These are phyloP conservation scores for Pseudomyrmex concolor DNA, from an alignment of 1,140 invertebrate genomes.

Conservation along the genomic window DNA sequence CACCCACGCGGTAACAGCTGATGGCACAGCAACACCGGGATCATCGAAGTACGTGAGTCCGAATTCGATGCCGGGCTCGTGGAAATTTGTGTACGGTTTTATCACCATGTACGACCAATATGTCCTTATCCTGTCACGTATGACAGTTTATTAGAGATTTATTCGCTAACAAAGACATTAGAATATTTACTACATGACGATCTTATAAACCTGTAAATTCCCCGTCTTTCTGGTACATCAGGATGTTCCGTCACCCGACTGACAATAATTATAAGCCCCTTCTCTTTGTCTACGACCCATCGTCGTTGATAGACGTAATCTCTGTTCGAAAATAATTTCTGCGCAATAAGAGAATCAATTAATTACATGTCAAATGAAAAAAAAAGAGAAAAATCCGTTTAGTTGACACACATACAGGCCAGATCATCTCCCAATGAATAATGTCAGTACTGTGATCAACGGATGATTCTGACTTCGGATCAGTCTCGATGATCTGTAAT, in stretches of 20 bases:
- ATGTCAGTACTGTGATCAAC: conserved; percentile 88
- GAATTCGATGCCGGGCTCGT: conserved; percentile 92
- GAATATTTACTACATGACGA: too few relatives aligned
- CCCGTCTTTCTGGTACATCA: conserved; percentile 85
- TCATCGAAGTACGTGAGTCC: conserved; percentile 95
- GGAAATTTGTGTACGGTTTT: conserved; percentile 87
- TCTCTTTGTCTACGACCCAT: conserved; percentile 87
- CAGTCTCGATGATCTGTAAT: conserved; percentile 88
- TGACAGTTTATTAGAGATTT: conserved; percentile 57
- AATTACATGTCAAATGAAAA: neutral
- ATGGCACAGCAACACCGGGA: conserved; percentile 90
- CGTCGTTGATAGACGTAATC: conserved; percentile 94
- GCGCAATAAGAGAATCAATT: conserved; percentile 74
- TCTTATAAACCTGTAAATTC: conserved; percentile 85
- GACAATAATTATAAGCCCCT: conserved; percentile 87
- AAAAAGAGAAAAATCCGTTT: neutral
- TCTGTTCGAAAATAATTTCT: conserved; percentile 93
- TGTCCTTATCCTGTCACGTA: conserved; percentile 87
- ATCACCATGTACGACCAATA: conserved; percentile 96
- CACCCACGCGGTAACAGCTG: conserved; percentile 88
- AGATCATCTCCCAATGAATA: conserved; percentile 95
- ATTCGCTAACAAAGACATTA: neutral
- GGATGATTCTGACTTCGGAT: conserved; percentile 83
- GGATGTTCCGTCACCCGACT: conserved; percentile 88
- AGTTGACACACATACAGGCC: conserved; percentile 86